A percentile compares a stretch with the other conserved stretches of the same genome.
Conservation (phyloP, 2,113 vertebrate genomes). For the Lepus europaeus region DNA sequence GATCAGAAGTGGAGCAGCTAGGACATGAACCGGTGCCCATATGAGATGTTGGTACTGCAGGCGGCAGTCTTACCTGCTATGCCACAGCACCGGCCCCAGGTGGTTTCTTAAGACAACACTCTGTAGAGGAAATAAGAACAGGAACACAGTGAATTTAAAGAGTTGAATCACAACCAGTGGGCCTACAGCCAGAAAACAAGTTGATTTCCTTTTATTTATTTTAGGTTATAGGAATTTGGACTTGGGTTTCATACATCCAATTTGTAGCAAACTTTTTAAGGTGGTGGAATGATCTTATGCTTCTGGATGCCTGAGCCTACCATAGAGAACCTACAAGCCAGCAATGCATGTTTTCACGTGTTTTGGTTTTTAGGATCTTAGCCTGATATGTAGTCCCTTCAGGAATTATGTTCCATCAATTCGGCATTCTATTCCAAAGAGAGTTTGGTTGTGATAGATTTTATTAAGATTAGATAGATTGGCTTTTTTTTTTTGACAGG, state of each 20-base stretch:
- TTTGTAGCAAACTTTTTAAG: conserved; percentile 7
- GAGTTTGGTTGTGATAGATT: conserved; percentile 65
- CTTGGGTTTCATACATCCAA: background rate
- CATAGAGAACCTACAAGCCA: background rate
- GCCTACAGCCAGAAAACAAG: background rate
- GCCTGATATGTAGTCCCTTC: background rate
- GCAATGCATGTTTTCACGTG: background rate
- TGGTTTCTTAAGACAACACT: background rate
- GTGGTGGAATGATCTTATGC: conserved; percentile 27
- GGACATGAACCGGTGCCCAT: too few relatives aligned
- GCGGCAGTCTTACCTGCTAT: too few relatives aligned
- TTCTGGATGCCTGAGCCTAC: background rate
- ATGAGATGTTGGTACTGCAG: too few relatives aligned
- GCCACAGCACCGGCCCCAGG: too few relatives aligned
- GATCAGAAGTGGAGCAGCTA: too few relatives aligned
- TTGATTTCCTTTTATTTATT: conserved; percentile 41
- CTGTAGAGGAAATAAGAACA: background rate
- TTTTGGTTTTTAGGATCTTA: conserved; percentile 35
- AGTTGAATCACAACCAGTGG: background rate
- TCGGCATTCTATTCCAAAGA: conserved; percentile 35
- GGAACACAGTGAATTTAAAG: fast-evolving
- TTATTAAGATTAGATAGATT: conserved; percentile 63
- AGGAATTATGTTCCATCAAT: conserved; percentile 22
- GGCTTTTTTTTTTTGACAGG: conserved; percentile 20
- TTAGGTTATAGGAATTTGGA: background rate